phyloP scores from a whole-genome alignment of 2,888 invertebrate species.

The Neria commutata region DNA sequence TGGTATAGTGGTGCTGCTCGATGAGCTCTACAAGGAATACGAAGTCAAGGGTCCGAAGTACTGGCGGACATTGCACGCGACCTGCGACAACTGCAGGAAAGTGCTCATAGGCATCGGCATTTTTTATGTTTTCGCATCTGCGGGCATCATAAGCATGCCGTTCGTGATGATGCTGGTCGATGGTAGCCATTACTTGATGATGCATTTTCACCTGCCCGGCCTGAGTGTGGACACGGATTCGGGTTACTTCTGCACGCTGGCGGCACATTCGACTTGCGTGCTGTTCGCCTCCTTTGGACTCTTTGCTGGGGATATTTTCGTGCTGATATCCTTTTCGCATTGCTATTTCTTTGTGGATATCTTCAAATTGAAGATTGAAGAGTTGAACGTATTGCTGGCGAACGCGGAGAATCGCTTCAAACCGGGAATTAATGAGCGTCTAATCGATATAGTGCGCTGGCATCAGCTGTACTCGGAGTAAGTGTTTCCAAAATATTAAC shows the following conservation, averaged over 20 bases:
- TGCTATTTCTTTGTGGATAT: conserved; percentile 35
- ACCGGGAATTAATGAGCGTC: background rate
- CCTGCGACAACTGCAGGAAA: conserved; percentile 19
- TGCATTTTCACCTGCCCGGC: conserved; percentile 40
- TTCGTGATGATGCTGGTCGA: conserved; percentile 9
- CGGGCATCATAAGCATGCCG: conserved; percentile 13
- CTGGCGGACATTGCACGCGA: conserved; percentile 9
- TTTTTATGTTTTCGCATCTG: conserved; percentile 10
- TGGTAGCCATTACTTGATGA: conserved; percentile 25
- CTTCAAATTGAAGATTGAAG: conserved; percentile 33
- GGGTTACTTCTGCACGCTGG: conserved; percentile 33
- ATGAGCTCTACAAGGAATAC: conserved; percentile 29
- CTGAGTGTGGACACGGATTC: conserved; percentile 31
- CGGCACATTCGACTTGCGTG: conserved; percentile 28
- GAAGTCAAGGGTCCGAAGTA: conserved; percentile 28
- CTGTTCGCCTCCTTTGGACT: conserved; percentile 34
- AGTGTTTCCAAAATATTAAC: conserved; percentile 7
- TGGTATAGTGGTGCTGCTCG: conserved; percentile 14
- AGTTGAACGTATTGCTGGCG: conserved; percentile 29
- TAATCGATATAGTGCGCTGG: conserved; percentile 36
- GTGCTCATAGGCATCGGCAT: conserved; percentile 10
- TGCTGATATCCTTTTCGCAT: conserved; percentile 34
- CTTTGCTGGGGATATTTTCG: conserved; percentile 38
- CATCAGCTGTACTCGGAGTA: conserved; percentile 35
- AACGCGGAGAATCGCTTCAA: background rate